Evolutionary conservation across 2,797 vertebrate genomes (phyloP).

Genomic region (Oceanodroma leucorhoa): DNA sequence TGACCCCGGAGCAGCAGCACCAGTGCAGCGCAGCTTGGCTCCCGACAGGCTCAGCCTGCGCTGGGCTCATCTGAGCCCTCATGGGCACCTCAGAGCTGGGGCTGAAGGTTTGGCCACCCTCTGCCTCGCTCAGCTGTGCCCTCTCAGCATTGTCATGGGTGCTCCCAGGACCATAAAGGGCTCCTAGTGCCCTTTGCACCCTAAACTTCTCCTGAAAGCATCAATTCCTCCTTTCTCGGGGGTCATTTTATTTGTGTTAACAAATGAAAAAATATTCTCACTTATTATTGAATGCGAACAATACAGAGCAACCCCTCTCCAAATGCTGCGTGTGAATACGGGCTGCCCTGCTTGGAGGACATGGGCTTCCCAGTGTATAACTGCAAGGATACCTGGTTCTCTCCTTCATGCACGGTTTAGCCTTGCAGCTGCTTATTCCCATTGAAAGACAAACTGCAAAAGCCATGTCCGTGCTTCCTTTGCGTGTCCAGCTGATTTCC

Average conservation of each 20-base stretch:
- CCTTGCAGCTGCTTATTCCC: background rate
- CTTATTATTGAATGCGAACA: background rate
- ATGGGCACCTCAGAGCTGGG: background rate
- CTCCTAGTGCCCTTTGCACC: background rate
- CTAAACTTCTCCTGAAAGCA: background rate
- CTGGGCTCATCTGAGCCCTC: background rate
- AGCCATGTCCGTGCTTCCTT: background rate
- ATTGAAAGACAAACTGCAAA: background rate
- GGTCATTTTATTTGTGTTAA: background rate
- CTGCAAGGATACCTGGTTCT: background rate
- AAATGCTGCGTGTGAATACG: fast-evolving
- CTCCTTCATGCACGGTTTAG: background rate
- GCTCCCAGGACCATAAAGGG: background rate
- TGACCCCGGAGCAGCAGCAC: background rate
- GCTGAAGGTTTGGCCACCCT: background rate
- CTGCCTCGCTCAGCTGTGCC: background rate
- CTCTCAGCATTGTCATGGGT: background rate
- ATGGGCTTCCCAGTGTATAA: background rate
- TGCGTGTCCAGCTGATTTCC: background rate
- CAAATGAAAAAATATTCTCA: background rate
- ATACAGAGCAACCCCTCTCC: background rate
- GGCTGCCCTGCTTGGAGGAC: background rate
- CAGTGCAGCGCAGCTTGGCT: background rate
- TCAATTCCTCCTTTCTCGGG: background rate
- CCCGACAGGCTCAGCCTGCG: background rate